These are phyloP conservation scores for Ganaspis brasiliensis DNA, from an alignment of 2,888 invertebrate species.

Conservation along the genomic window DNA sequence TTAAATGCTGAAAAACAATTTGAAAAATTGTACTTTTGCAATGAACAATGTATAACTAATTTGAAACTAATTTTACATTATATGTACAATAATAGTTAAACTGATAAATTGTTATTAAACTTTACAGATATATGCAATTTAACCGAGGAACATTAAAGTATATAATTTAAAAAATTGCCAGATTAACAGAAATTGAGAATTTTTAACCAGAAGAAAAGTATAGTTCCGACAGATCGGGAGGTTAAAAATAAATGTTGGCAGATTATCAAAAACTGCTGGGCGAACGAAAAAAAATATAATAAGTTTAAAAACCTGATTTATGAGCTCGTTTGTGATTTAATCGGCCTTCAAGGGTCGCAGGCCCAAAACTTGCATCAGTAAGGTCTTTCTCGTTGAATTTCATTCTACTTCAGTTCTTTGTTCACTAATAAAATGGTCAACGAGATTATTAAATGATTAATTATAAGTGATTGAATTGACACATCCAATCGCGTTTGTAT, in stretches of 20 bases:
- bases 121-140: too few species aligned
- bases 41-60: too few species aligned
- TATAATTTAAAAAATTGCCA: neutral
- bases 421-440: neutral
- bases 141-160: too few species aligned
- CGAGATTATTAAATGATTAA: constrained; percentile 5
- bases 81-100: too few species aligned
- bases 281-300: neutral
- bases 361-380: constrained; percentile 84
- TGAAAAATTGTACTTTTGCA: too few species aligned
- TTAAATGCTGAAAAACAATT: constrained; percentile 85
- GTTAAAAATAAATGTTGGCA: constrained; percentile 12
- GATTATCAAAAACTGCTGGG: constrained; percentile 12
- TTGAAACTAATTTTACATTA: too few species aligned
- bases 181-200: neutral
- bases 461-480: constrained; percentile 31
- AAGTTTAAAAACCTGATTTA: constrained; percentile 72
- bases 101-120: too few species aligned
- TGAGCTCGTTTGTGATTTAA: constrained; percentile 85
- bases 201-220: neutral
- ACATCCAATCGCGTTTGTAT: constrained; percentile 4
- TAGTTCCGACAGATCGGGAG: neutral
- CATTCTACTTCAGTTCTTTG: constrained; percentile 80
- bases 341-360: constrained; percentile 86
- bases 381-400: constrained; percentile 88